These are phyloP conservation scores for Cataglyphis cursor DNA, from an alignment of 2,888 invertebrate species.

Conservation along the genomic window DNA sequence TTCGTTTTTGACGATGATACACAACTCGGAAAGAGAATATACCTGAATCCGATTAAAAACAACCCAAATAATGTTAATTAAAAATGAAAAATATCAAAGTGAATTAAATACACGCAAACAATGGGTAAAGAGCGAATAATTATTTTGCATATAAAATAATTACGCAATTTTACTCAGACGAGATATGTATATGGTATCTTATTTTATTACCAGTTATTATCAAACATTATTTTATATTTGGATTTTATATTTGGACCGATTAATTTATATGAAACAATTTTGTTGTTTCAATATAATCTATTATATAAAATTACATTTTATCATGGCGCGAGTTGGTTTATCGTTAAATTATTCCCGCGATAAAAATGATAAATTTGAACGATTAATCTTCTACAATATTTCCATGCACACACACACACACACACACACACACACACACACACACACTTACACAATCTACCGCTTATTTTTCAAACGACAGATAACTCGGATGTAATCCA, in stretches of 20 bases:
- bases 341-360: background rate
- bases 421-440: background rate
- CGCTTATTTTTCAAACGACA: background rate
- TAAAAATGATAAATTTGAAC: conserved; percentile 8
- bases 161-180: background rate
- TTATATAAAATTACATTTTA: background rate
- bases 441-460: background rate
- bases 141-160: conserved; percentile 7
- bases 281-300: background rate
- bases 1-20: background rate
- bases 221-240: conserved; percentile 5
- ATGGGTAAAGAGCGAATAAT: background rate
- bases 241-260: background rate
- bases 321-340: background rate
- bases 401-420: background rate
- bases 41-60: background rate
- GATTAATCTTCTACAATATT: background rate
- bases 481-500: background rate
- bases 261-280: conserved; percentile 15
- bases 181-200: background rate
- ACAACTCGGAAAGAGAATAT: background rate
- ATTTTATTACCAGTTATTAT: conserved; percentile 7
- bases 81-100: background rate
- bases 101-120: background rate
- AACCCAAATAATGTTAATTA: background rate